phyloP scores from a whole-genome alignment of 92 coral and sea anemone species.

The Zoanthus sansibaricus region DNA sequence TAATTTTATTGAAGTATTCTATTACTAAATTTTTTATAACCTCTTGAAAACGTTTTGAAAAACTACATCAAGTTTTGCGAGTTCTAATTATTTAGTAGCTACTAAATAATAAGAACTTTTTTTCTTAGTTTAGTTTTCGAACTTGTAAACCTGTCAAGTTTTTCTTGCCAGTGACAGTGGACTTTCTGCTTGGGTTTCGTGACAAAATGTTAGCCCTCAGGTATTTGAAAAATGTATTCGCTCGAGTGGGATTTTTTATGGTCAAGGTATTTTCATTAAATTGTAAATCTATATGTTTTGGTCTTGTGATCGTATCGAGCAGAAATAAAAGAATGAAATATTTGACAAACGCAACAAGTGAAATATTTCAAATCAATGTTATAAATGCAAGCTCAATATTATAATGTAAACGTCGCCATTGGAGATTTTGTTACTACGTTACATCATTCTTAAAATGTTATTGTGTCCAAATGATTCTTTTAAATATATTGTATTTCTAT shows the following conservation, averaged over 20 bases:
- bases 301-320: background rate
- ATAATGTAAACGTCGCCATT: slow-evolving; percentile 17
- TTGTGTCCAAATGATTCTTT: background rate
- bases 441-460: background rate
- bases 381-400: background rate
- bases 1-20: background rate
- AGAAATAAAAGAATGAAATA: background rate
- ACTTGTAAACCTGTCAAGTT: background rate
- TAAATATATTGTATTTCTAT: background rate
- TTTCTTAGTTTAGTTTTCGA: background rate
- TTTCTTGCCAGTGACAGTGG: background rate
- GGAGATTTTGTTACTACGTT: background rate
- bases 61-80: background rate
- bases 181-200: background rate
- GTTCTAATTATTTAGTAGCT: background rate
- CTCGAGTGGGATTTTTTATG: background rate
- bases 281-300: background rate
- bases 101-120: background rate
- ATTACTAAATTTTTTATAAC: background rate
- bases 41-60: background rate
- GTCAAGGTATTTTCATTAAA: background rate
- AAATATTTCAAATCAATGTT: background rate
- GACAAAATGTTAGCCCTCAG: background rate
- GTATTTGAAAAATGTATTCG: background rate
- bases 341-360: background rate